These are phyloP conservation scores for Mechanitis mazaeus DNA, from an alignment of 2,888 invertebrate genomes.

Conservation along the genomic window DNA sequence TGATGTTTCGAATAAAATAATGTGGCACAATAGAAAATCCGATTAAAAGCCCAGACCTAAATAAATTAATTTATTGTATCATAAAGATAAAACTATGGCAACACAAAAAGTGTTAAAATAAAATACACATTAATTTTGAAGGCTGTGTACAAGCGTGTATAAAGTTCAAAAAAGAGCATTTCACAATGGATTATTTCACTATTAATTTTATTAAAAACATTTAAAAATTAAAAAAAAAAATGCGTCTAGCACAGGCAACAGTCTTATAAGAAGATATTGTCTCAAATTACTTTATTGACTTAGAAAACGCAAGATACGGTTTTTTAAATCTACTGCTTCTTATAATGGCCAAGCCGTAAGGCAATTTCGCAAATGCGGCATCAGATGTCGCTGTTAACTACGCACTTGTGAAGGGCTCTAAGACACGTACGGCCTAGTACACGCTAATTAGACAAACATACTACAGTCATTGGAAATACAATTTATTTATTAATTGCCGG, in stretches of 20 bases:
- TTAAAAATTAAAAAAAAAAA: neutral
- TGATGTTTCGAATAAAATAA: neutral
- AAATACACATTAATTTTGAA: neutral
- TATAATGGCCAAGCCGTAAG: conserved; percentile 4
- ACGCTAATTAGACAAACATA: no score
- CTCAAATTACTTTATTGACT: conserved; percentile 11
- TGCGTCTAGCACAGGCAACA: conserved; percentile 2
- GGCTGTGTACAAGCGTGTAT: neutral
- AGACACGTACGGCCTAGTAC: conserved; percentile 14
- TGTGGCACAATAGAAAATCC: conserved; percentile 6
- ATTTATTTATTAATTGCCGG: conserved; percentile 6
- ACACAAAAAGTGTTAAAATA: conserved; percentile 14
- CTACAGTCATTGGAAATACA: neutral
- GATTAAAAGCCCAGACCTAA: conserved; percentile 7
- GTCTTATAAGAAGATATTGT: conserved; percentile 14
- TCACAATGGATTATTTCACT: neutral
- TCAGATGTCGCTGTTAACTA: conserved; percentile 15
- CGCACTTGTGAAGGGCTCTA: conserved; percentile 14
- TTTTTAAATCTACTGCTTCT: neutral
- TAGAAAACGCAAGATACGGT: conserved; percentile 5
- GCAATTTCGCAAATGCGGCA: conserved; percentile 15
- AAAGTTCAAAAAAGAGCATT: neutral
- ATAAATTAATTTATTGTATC: conserved; percentile 21
- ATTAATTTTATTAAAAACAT: neutral
- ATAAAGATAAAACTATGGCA: conserved; percentile 24